Base-by-base conservation (phyloP, 2,797 vertebrate genomes). In the Zalophus californianus region DNA sequence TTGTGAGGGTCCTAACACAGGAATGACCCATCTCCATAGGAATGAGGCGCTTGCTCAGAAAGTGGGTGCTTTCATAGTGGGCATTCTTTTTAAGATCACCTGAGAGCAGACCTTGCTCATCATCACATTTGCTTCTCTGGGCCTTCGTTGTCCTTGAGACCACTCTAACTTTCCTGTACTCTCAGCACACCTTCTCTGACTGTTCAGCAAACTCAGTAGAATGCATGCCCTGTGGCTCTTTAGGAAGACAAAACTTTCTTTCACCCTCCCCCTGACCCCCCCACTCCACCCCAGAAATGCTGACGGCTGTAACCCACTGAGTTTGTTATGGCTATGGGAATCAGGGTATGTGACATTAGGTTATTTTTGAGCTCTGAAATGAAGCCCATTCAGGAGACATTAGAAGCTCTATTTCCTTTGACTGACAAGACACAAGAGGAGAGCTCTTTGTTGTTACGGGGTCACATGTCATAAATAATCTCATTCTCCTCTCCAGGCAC, bases 331-430 rank as follows among this genome's bases (percentile, higher is more conserved):
- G 5, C 27, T 87, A 27, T 1, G 32, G 80, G 77, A 73, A 41
- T 79, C 35, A 27, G 25, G n/a, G 66, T 75, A 79, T 41, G 77
- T 77, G 84, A 84, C 27, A 52, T 2, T 11, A 62, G 60, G 58
- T 86, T 85, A 75, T 80, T 90, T 95, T 73, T 88, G 73, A 64
- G 60, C 70, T 50, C 44, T 32, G 44, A 64, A 50, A 75, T 82
- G 68, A 84, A 95, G 56, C 41, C 66, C 7, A 3, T 82, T 91
- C 25, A 60, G 70, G 68, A 84, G 58, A 86, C 27, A 83, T 75
- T 78, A 79, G 84, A 93, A 86, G 78, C n/a, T 90, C 35, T 89
- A 29, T 95, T 97, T 93, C 58, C 88, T 94, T 95, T 32, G 48
- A 66, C 48, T 77, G 41, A 93, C 91, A 29, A 73, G 44, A 64